phyloP scores from a whole-genome alignment of 1,140 invertebrate genomes.

The Cotesia glomerata region DNA sequence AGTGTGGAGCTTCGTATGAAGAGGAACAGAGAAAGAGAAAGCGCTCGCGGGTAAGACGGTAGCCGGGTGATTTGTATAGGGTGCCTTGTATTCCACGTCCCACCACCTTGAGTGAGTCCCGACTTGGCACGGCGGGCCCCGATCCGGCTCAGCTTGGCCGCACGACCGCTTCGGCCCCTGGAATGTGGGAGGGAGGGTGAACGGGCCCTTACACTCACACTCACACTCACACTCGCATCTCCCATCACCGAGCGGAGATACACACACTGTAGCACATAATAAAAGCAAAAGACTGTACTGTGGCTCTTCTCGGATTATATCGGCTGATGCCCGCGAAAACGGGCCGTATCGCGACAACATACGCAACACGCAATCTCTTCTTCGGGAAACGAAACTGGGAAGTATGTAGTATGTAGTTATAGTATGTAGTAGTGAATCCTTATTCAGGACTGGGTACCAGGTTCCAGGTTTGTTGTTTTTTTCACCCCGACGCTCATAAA shows the following conservation, averaged over 20 bases:
- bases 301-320: too few species aligned
- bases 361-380: neutral
- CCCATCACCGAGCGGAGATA: too few species aligned
- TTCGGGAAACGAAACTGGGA: neutral
- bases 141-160: conserved; percentile 33
- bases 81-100: conserved; percentile 53
- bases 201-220: conserved; percentile 37
- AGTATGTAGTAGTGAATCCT: neutral
- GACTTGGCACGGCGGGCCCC: conserved; percentile 36
- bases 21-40: conserved; percentile 35
- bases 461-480: neutral
- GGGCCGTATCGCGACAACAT: conserved; percentile 3
- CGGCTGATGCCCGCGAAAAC: conserved; percentile 11
- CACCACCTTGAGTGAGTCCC: conserved; percentile 37
- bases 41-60: conserved; percentile 52
- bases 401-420: neutral
- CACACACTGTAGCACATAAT: too few species aligned
- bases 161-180: conserved; percentile 35
- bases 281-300: too few species aligned
- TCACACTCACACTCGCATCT: too few species aligned
- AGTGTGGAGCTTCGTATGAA: neutral
- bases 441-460: neutral
- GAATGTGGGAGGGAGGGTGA: conserved; percentile 29
- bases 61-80: conserved; percentile 60
- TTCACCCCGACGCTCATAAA: conserved; percentile 36